These are phyloP conservation scores for Vanacampus margaritifer DNA, from an alignment of 2,113 vertebrate species.

Conservation along the genomic window DNA sequence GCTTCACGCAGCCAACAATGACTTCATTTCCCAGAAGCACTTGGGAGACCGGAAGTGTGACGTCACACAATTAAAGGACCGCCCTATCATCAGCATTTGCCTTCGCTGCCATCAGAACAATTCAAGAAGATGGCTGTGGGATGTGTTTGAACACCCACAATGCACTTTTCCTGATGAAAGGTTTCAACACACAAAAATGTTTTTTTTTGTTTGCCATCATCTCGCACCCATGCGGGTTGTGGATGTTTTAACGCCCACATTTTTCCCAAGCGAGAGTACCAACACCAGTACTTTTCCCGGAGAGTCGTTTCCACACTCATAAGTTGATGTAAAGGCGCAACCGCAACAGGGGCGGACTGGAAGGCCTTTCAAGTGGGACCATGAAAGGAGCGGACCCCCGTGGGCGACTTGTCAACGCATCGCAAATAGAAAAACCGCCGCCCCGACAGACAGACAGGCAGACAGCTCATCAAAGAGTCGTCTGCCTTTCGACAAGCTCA, in stretches of 20 bases:
- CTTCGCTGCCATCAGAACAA: no score
- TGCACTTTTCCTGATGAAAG: no score
- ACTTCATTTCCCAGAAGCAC: conserved; percentile 23
- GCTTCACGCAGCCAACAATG: background rate
- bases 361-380: background rate
- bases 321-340: background rate
- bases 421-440: conserved; percentile 40
- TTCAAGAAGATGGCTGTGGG: no score
- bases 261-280: no score
- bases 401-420: conserved; percentile 38
- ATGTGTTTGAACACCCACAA: no score
- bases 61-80: no score
- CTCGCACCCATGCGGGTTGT: no score
- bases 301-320: background rate
- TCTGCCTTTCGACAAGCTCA: conserved; percentile 14
- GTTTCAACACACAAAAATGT: background rate
- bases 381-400: background rate
- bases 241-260: no score
- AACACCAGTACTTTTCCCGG: no score
- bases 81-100: no score
- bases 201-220: no score
- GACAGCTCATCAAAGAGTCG: conserved; percentile 25
- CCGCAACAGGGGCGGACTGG: no score
- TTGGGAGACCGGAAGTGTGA: background rate
- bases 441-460: background rate